A percentile compares a stretch with the other conserved stretches of the same genome.
phyloP scores from a whole-genome alignment of 2,888 invertebrate genomes.

The Microctonus aethiopoides region DNA sequence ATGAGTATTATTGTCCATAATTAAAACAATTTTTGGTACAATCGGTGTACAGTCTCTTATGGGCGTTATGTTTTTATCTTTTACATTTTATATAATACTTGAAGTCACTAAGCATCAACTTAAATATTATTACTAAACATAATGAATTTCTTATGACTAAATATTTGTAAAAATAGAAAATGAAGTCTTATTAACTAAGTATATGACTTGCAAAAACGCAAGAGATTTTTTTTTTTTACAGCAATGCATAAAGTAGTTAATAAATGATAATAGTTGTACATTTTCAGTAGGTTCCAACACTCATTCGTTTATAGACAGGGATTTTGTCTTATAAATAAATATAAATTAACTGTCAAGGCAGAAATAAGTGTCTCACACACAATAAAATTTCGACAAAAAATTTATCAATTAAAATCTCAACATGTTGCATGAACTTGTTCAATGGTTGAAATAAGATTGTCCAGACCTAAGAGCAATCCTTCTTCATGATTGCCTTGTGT shows the following conservation, averaged over 20 bases:
- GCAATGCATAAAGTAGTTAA: too few relatives aligned
- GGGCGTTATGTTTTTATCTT: neutral
- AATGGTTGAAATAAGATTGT: constrained; percentile 85
- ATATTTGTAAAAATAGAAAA: neutral
- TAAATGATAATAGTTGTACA: neutral
- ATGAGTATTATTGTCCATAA: neutral
- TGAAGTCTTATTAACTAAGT: too few relatives aligned
- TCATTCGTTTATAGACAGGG: neutral
- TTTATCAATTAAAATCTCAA: constrained; percentile 18
- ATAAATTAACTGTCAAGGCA: neutral
- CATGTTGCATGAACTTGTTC: constrained; percentile 60
- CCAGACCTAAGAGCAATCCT: constrained; percentile 92
- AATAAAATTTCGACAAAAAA: neutral
- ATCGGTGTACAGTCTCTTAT: neutral
- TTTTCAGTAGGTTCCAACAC: neutral
- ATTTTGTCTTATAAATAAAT: too few relatives aligned
- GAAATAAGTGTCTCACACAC: neutral
- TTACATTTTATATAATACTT: neutral
- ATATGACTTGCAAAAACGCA: too few relatives aligned
- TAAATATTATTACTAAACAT: neutral
- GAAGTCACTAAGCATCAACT: neutral
- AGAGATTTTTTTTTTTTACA: neutral
- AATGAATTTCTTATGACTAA: neutral
- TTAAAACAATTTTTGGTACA: neutral
- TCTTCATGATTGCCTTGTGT: constrained; percentile 96